Evolutionary conservation across 2,113 vertebrate genomes (phyloP).

Genomic region (Carettochelys insculpta): DNA sequence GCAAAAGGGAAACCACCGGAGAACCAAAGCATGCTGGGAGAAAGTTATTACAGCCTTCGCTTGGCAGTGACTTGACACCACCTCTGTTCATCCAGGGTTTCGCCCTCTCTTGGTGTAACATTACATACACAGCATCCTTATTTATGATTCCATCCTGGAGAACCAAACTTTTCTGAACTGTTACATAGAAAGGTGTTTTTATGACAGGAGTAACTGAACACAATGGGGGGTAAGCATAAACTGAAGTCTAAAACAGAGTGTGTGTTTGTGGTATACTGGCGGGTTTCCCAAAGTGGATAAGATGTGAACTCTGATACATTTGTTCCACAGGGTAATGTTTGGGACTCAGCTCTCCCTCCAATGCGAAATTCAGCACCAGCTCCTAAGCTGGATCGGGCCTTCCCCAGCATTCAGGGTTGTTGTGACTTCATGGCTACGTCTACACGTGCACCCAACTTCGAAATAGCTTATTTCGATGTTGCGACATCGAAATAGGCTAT

Average conservation of each 20-base stretch:
- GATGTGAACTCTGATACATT: background rate
- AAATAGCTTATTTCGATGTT: too few relatives aligned
- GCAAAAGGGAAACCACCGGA: background rate
- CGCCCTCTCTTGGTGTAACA: background rate
- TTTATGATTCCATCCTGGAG: background rate
- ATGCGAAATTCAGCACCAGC: conserved; percentile 46
- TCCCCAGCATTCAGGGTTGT: background rate
- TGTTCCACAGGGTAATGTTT: conserved; percentile 14
- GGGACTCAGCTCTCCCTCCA: background rate
- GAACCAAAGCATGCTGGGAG: background rate
- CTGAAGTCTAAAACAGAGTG: conserved; percentile 9
- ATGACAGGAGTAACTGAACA: background rate
- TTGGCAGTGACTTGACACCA: background rate
- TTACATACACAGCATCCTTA: background rate
- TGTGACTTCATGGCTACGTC: too few relatives aligned
- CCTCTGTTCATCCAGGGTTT: background rate
- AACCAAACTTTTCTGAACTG: background rate
- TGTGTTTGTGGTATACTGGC: conserved; percentile 3
- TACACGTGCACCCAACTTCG: too few relatives aligned
- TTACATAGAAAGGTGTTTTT: conserved; percentile 29
- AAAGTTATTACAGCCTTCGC: background rate
- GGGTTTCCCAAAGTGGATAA: conserved; percentile 42
- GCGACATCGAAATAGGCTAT: too few relatives aligned
- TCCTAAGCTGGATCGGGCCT: background rate
- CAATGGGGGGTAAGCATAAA: background rate